Evolutionary conservation across 1,140 invertebrate species (phyloP), one percentile per base, ranked within the genome.

Genomic region (Tetramorium simillimum): DNA sequence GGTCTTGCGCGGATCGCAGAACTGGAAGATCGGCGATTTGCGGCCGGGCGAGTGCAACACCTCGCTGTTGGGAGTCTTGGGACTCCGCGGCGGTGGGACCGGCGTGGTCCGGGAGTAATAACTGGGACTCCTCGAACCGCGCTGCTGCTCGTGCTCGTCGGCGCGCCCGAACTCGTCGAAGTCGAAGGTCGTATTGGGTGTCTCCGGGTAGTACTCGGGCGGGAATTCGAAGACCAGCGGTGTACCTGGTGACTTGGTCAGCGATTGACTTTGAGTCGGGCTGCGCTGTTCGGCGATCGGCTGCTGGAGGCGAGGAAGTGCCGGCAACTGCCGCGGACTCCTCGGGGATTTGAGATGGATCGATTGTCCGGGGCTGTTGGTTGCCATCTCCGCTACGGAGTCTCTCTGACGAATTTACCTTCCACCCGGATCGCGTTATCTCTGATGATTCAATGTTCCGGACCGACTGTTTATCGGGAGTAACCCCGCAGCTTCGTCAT

Each of bases 161-260:
- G 37, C 3, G 1, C 86, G 56, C 14, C 28, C 24, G 28, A 92
- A 89, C 51, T 91, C 33, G 21, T 88, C 92, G 70, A 93, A 94
- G 37, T 93, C 93, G 46, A 93, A 94, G 46, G 92, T 94, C 3
- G 88, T 91, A 58, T 93, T 93, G 0, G 91, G 90, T 0, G 93
- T 93, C 46, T 93, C 91, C 12, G 92, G 88, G 40, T 87, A 91
- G 18, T 89, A 93, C 40, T 93, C 91, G 0, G 92, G 88, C 0
- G 93, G 94, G 12, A 95, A 95, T 60, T 94, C 93, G 72, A 95
- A 95, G 18, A 94, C 92, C 0, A 90, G 81, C 7, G 93, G 91
- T 0, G 92, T 92, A 18, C 91, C 82, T 2, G 93, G 94, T 7
- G 93, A 93, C 49, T 93, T 94, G 12, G 24, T 69, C 24, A 65